These are phyloP conservation scores for Onychostruthus taczanowskii DNA, from an alignment of 2,113 vertebrate genomes.

Conservation along the genomic window DNA sequence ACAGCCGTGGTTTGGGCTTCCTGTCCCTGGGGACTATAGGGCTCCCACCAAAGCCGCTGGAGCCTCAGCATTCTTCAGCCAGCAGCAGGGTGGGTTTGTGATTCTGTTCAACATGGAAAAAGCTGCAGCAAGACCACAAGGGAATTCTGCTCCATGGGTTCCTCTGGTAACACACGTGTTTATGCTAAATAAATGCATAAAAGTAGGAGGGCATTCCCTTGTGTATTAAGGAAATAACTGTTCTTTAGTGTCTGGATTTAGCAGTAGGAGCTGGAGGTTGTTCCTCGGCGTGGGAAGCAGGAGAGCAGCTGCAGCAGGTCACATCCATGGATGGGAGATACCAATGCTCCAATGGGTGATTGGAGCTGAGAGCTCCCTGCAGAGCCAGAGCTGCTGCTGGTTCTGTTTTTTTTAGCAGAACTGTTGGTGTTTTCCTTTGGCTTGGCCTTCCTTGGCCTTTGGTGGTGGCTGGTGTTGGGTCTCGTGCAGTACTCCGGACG, in stretches of 20 bases:
- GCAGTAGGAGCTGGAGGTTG: neutral
- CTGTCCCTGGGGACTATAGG: neutral
- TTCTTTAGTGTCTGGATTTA: neutral
- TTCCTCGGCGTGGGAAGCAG: neutral
- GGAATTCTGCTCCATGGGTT: neutral
- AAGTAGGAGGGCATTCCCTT: neutral
- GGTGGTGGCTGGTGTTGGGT: neutral
- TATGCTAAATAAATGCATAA: neutral
- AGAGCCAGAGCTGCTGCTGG: neutral
- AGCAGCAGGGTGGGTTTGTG: neutral
- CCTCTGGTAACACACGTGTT: neutral
- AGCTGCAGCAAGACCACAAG: neutral
- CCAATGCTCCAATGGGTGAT: rapidly evolving
- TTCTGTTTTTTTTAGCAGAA: neutral
- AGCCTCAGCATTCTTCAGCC: neutral
- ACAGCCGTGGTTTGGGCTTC: neutral
- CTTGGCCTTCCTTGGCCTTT: neutral
- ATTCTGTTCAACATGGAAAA: neutral
- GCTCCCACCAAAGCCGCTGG: neutral
- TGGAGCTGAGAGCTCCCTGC: neutral
- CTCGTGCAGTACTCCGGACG: rapidly evolving
- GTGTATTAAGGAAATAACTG: neutral
- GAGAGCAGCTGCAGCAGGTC: neutral
- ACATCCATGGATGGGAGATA: neutral
- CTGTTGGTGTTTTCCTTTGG: neutral